Evolutionary conservation across 2,113 vertebrate species (phyloP).

Genomic region (Aleadryas rufinucha): DNA sequence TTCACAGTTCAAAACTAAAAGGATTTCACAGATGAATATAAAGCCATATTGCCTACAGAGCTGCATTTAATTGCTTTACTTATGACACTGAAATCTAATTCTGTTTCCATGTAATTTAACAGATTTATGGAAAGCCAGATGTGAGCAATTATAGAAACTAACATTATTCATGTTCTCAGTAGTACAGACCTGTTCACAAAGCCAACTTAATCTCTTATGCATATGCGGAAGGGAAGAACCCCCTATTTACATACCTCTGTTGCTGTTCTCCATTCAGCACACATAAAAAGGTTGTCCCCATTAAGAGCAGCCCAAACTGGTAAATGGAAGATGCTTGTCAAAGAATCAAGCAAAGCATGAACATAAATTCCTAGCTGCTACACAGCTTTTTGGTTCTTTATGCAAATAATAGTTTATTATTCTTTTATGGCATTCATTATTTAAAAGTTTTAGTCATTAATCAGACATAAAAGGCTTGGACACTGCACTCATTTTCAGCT

Average conservation of each 20-base stretch:
- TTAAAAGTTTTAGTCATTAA: constrained; percentile 26
- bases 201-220: constrained; percentile 65
- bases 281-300: constrained; percentile 40
- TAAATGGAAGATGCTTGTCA: not conserved
- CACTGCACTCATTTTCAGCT: not conserved
- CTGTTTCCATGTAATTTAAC: constrained; percentile 74
- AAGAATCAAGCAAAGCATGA: constrained; percentile 10
- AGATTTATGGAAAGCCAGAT: constrained; percentile 83
- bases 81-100: constrained; percentile 73
- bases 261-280: constrained; percentile 46
- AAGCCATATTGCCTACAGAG: constrained; percentile 62
- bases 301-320: constrained; percentile 9
- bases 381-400: not conserved
- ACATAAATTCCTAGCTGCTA: constrained; percentile 30
- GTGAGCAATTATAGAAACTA: constrained; percentile 77
- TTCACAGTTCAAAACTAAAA: constrained; percentile 39
- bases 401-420: constrained; percentile 25
- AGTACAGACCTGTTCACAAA: constrained; percentile 74
- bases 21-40: constrained; percentile 63
- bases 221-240: constrained; percentile 53
- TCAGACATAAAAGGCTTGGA: constrained; percentile 32
- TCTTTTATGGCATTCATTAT: constrained; percentile 48
- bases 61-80: constrained; percentile 74
- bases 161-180: constrained; percentile 75
- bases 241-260: constrained; percentile 43